Conservation (phyloP, 2,113 vertebrate species). For the Lepus americanus region DNA sequence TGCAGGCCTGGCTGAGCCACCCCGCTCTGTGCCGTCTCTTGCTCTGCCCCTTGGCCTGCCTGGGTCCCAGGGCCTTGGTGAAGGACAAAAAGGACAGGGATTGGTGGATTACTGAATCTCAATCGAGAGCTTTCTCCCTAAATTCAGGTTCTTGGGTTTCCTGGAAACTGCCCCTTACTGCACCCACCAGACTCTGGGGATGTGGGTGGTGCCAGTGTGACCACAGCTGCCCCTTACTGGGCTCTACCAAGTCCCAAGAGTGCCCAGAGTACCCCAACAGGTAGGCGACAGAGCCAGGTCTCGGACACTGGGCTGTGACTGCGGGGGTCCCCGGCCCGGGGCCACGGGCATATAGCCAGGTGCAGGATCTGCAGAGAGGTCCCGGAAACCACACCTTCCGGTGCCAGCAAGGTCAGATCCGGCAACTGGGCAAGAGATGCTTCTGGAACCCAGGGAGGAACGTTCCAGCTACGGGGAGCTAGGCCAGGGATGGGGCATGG, state of each 20-base stretch:
- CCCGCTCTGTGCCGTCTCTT: background rate
- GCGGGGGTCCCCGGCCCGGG: no score
- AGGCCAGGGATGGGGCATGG: background rate
- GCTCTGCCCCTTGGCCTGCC: background rate
- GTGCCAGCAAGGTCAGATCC: no score
- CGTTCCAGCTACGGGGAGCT: background rate
- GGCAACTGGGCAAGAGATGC: background rate
- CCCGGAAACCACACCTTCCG: background rate
- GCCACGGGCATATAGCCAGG: no score
- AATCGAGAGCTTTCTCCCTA: background rate
- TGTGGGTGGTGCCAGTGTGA: rapidly evolving
- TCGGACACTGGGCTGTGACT: background rate
- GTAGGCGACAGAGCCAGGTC: background rate
- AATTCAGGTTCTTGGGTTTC: background rate
- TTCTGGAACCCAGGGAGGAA: background rate
- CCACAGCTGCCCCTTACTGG: background rate
- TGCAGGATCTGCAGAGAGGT: background rate
- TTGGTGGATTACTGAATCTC: background rate
- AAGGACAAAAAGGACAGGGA: rapidly evolving
- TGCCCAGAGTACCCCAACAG: rapidly evolving
- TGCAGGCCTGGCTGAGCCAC: background rate
- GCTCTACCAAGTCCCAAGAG: rapidly evolving
- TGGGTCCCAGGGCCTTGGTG: no score
- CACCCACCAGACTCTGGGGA: background rate
- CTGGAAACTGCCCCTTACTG: background rate